Evolutionary conservation across 1,140 invertebrate genomes (phyloP).

Genomic region (Drosophila equinoxialis): DNA sequence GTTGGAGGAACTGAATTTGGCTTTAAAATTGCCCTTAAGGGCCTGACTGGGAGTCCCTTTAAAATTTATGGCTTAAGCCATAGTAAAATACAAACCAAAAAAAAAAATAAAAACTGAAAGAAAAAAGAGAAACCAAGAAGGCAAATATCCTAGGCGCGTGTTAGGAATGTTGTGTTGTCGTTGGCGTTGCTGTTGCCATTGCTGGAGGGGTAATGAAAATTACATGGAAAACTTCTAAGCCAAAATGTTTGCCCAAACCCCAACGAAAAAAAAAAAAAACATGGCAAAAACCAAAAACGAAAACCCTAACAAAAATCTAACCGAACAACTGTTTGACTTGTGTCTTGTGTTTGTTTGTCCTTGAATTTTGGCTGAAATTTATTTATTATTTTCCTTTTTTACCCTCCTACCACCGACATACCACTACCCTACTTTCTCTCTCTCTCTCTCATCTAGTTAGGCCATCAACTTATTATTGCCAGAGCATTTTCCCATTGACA

Average conservation of each 20-base stretch:
- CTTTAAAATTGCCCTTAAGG: constrained; percentile 68
- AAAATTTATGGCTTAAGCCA: constrained; percentile 70
- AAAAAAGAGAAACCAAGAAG: constrained; percentile 32
- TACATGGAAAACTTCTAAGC: constrained; percentile 72
- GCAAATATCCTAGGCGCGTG: constrained; percentile 32
- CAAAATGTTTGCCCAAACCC: constrained; percentile 48
- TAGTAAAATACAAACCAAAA: constrained; percentile 38
- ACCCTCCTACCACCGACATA: constrained; percentile 34
- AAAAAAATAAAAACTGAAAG: constrained; percentile 25
- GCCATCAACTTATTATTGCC: constrained; percentile 68
- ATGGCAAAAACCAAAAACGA: constrained; percentile 28
- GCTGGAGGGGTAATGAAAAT: constrained; percentile 69
- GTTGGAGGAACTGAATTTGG: constrained; percentile 43
- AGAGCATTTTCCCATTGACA: constrained; percentile 76
- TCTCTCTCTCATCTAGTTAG: not conserved
- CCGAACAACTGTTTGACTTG: constrained; percentile 63
- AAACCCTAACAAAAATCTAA: constrained; percentile 12
- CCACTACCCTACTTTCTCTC: constrained; percentile 12
- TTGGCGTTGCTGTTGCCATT: not conserved
- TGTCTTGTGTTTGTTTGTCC: constrained; percentile 70
- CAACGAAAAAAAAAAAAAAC: constrained; percentile 27
- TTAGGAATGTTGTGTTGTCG: constrained; percentile 3
- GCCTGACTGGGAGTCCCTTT: constrained; percentile 56
- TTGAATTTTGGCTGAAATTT: constrained; percentile 61
- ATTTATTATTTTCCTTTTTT: constrained; percentile 31